Conservation (phyloP, 2,888 invertebrate species). For the Spilosoma lubricipeda region DNA sequence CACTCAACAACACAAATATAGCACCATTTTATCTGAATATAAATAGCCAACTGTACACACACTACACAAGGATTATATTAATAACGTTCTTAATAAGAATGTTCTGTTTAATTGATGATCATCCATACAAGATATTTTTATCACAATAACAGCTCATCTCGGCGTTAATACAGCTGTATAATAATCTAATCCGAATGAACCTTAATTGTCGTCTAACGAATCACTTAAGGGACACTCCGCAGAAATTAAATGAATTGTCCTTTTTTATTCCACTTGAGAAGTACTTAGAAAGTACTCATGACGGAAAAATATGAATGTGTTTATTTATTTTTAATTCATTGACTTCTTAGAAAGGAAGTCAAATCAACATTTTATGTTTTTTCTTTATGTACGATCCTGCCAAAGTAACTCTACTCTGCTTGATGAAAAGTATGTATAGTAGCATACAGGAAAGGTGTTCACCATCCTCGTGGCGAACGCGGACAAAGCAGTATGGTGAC, state of each 20-base stretch:
- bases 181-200: conserved; percentile 13
- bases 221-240: conserved; percentile 16
- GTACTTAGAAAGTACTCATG: not conserved
- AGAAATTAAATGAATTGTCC: conserved; percentile 14
- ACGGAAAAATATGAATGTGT: not conserved
- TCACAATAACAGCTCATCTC: not conserved
- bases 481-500: too few species aligned
- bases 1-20: not conserved
- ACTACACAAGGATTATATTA: not conserved
- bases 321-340: not conserved
- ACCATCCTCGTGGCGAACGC: too few species aligned
- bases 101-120: not conserved
- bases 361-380: too few species aligned
- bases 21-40: not conserved
- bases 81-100: not conserved
- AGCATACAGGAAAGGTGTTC: too few species aligned
- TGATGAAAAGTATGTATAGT: too few species aligned
- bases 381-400: too few species aligned
- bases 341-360: too few species aligned
- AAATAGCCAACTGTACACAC: not conserved
- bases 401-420: too few species aligned
- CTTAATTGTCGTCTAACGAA: conserved; percentile 20
- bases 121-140: too few species aligned
- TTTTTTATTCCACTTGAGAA: not conserved
- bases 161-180: not conserved